Percentiles rank a stretch among this genome's conserved stretches.
phyloP scores from a whole-genome alignment of 2,888 invertebrate species.

The Caenorhabditis sp. region DNA sequence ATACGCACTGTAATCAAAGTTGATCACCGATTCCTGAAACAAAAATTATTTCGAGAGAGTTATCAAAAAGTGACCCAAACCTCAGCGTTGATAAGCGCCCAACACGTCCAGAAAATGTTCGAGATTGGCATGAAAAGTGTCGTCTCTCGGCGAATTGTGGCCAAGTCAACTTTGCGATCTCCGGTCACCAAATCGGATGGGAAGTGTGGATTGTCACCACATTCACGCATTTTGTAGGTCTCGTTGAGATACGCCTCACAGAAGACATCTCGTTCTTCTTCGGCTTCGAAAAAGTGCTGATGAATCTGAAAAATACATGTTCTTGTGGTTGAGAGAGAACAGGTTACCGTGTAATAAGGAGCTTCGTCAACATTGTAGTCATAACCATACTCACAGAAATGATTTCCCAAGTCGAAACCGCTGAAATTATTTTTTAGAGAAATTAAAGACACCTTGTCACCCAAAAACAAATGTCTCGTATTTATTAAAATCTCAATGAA shows the following conservation, averaged over 20 bases:
- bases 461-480: no score
- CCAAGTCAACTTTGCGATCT: constrained; percentile 42
- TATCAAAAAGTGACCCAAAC: constrained; percentile 1
- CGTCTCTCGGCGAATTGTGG: constrained; percentile 43
- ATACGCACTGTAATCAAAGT: constrained; percentile 51
- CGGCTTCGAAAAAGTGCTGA: constrained; percentile 47
- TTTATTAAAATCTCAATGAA: no score
- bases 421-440: constrained; percentile 19
- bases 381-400: constrained; percentile 56
- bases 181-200: constrained; percentile 54
- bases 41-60: background rate
- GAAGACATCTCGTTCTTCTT: constrained; percentile 43
- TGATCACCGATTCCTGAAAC: constrained; percentile 38
- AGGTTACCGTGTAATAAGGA: constrained; percentile 46
- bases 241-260: constrained; percentile 52
- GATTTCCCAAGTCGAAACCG: constrained; percentile 58
- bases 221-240: constrained; percentile 45
- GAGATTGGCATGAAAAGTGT: constrained; percentile 57
- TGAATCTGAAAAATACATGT: constrained; percentile 29
- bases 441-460: no score
- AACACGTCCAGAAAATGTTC: constrained; percentile 56
- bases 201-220: constrained; percentile 45
- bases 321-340: background rate
- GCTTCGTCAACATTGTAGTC: constrained; percentile 45
- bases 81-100: constrained; percentile 57